Conservation (phyloP, 2,113 vertebrate species). For the Prinia subflava region DNA sequence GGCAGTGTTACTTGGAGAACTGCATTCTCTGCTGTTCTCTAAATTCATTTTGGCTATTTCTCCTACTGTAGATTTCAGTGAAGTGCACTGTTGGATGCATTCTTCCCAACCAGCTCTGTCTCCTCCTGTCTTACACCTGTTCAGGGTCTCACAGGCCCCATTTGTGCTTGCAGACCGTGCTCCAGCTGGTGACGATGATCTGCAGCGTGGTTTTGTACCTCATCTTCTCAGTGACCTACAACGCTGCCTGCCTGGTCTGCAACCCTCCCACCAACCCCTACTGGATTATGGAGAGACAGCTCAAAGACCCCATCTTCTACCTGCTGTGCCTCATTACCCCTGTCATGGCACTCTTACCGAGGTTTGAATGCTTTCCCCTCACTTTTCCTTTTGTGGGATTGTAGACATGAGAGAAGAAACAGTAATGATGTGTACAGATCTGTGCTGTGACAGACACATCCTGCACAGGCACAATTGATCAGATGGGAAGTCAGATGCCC, state of each 20-base stretch:
- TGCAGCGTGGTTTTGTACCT: conserved; percentile 84
- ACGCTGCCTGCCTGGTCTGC: conserved; percentile 78
- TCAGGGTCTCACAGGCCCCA: neutral
- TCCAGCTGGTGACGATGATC: conserved; percentile 78
- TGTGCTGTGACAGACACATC: neutral
- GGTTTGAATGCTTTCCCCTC: conserved; percentile 68
- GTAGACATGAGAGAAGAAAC: neutral
- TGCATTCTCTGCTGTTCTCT: neutral
- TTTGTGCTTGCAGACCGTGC: conserved; percentile 75
- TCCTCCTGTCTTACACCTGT: neutral
- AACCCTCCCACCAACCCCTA: conserved; percentile 86
- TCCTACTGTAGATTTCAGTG: neutral
- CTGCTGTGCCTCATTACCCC: conserved; percentile 85
- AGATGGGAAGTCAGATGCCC: neutral
- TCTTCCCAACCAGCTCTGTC: neutral
- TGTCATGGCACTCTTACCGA: conserved; percentile 84
- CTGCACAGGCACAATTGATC: neutral
- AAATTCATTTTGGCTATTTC: neutral
- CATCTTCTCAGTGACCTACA: conserved; percentile 78
- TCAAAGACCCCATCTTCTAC: conserved; percentile 86
- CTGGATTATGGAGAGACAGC: conserved; percentile 85
- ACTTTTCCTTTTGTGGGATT: neutral
- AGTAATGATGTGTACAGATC: fast-evolving
- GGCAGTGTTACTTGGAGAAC: neutral
- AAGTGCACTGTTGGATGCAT: too few species aligned